Percentiles rank a stretch among this genome's conserved stretches.
Conservation (phyloP, 2,113 vertebrate species). For the Machaerirhynchus nigripectus region DNA sequence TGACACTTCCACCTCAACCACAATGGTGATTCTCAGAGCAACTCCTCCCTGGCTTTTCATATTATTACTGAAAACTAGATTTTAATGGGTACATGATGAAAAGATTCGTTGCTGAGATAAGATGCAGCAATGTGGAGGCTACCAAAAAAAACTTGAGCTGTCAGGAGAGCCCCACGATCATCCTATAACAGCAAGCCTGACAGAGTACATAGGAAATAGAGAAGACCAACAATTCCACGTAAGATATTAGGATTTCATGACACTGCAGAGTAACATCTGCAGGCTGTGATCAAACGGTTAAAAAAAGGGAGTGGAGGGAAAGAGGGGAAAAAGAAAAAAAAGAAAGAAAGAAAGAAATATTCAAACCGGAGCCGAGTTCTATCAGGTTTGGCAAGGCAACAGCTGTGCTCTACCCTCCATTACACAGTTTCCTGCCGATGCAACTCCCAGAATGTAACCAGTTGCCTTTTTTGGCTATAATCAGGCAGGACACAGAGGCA, state of each 20-base stretch:
- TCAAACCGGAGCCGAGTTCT: constrained; percentile 10
- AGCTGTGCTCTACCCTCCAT: constrained; percentile 48
- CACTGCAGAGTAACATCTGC: background rate
- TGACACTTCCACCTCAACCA: background rate
- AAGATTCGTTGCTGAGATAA: background rate
- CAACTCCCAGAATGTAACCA: constrained; percentile 71
- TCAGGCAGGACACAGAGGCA: constrained; percentile 66
- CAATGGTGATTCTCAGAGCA: background rate
- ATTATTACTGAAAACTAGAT: background rate
- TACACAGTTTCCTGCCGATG: constrained; percentile 70
- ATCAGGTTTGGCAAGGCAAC: constrained; percentile 49
- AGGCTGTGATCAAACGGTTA: constrained; percentile 1
- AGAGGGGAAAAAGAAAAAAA: background rate
- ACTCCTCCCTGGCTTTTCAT: background rate
- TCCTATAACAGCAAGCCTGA: background rate
- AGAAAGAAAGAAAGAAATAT: background rate
- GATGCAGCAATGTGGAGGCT: background rate
- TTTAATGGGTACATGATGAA: background rate
- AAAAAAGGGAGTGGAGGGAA: background rate
- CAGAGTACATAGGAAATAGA: background rate
- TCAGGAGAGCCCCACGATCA: background rate
- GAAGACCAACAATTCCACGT: background rate
- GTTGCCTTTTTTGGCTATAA: constrained; percentile 83
- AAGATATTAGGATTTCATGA: background rate
- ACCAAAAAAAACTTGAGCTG: background rate